Base-by-base conservation (phyloP, 2,888 invertebrate species). In the Hydraecia micacea region DNA sequence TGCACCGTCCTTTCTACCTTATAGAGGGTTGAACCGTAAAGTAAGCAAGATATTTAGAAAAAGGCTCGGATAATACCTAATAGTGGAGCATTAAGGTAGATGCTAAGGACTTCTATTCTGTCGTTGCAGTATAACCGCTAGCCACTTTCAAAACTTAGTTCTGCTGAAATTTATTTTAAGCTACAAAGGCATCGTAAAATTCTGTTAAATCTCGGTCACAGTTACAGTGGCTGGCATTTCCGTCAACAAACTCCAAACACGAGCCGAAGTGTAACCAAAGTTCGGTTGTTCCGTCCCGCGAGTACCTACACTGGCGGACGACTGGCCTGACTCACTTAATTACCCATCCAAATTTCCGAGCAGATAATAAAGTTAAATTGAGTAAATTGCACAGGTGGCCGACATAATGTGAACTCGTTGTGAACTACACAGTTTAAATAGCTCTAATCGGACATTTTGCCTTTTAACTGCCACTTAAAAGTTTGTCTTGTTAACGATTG, bases 311-410 rank as follows among this genome's bases (percentile, higher is more conserved):
- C 85, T 86, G 86, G 85, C 39, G 69, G 83, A 46, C 79, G 55
- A 49, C 58, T 39, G 67, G 70, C 77, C 91, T 88, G 90, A 91
- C 89, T 92, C 92, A 90, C 91, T 91, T 93, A 95, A 94, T 94
- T 94, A 93, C 89, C 91, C 89, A 87, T 91, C 92, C 90, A 83
- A 93, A 93, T 93, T 93, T 92, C 91, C 89, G 85, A 90, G 88
- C 89, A 93, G 91, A 93, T 93, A 93, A 94, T 94, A 93, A 94
- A 95, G 91, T 93, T 93, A 93, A 95, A 95, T 94, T 94, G 93
- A 92, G 92, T 93, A 93, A 94, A 94, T 94, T 94, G 91, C 90
- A 91, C 93, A 94, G 94, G 93, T 94, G 93, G 91, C 90, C 91
- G 81, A 82, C 89, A 89, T 92, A 87, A 91, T 90, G 89, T 91